Evolutionary conservation across 2,797 vertebrate genomes (phyloP), one percentile per base, ranked within the genome.

Genomic region (Halcyon leucocephala): DNA sequence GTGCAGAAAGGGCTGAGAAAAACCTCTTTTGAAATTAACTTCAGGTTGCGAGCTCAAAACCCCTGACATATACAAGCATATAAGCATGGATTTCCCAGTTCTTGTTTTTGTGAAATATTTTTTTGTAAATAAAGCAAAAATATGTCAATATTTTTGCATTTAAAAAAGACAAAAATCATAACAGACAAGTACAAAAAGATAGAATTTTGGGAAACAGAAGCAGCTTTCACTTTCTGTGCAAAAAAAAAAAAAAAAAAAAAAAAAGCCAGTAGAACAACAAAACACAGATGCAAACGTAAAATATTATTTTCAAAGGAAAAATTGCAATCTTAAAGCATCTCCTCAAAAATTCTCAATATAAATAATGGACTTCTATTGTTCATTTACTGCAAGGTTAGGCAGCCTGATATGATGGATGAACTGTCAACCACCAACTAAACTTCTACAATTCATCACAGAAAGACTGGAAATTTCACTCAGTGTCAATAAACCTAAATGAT

Each of bases 331-430:
- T 95, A 79, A 81, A 92, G 70, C 62, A 93, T 41, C 61, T 89
- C 65, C 76, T 89, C 77, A 74, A 94, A 94, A 96, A 81, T 89
- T 93, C 91, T 83, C 87, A 90, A 97, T 94, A 95, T 98, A 98
- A 98, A 98, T 98, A 98, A 98, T 96, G 97, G 98, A 98, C 97
- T 98, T 90, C 98, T 98, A 98, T 98, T 98, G 98, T 99, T 99
- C 98, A 99, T 99, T 99, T 99, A 98, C 98, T 99, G 98, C 98
- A 99, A 99, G 98, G 98, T 99, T 99, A 99, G 98, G 98, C 98
- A 98, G 98, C 90, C 97, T 98, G 97, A 97, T 98, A 98, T 98
- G 98, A 99, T 98, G 98, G 98, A 99, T 99, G 98, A 98, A 99
- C 97, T 98, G 98, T 98, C 98, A 98, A 97, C 82, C 64, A 89